phyloP scores from a whole-genome alignment of 1,140 invertebrate species.

The Araneus ventricosus region DNA sequence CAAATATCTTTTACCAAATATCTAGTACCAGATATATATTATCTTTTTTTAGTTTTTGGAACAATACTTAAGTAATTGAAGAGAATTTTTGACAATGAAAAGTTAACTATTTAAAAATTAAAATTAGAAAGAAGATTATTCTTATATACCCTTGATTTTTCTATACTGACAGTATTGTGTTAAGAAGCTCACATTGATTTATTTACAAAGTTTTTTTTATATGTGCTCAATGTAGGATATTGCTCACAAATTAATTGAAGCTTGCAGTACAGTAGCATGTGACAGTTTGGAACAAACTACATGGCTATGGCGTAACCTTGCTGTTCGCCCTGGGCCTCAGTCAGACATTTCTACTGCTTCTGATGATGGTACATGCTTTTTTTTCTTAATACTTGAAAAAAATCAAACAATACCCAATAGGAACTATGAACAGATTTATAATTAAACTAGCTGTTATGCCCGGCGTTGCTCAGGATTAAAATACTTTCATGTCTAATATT shows the following conservation, averaged over 20 bases:
- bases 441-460: too few relatives aligned
- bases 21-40: too few relatives aligned
- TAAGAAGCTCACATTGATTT: background rate
- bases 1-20: too few relatives aligned
- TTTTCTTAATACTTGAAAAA: background rate
- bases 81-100: too few relatives aligned
- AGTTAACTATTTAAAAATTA: too few relatives aligned
- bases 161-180: background rate
- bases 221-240: slow-evolving; percentile 77
- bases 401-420: too few relatives aligned
- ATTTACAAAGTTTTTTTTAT: background rate
- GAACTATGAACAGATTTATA: too few relatives aligned
- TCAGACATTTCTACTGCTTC: slow-evolving; percentile 76
- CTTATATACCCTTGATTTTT: background rate
- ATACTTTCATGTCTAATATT: too few relatives aligned
- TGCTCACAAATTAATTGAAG: slow-evolving; percentile 87
- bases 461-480: too few relatives aligned
- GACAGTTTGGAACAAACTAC: slow-evolving; percentile 94
- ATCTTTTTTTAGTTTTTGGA: too few relatives aligned
- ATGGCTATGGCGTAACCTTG: slow-evolving; percentile 92
- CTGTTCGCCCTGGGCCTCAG: slow-evolving; percentile 89
- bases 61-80: too few relatives aligned
- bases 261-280: slow-evolving; percentile 91
- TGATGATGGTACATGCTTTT: slow-evolving; percentile 42
- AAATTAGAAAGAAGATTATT: too few relatives aligned